These are phyloP conservation scores for Macroglossus sobrinus DNA, from an alignment of 2,113 vertebrate genomes.

Conservation along the genomic window DNA sequence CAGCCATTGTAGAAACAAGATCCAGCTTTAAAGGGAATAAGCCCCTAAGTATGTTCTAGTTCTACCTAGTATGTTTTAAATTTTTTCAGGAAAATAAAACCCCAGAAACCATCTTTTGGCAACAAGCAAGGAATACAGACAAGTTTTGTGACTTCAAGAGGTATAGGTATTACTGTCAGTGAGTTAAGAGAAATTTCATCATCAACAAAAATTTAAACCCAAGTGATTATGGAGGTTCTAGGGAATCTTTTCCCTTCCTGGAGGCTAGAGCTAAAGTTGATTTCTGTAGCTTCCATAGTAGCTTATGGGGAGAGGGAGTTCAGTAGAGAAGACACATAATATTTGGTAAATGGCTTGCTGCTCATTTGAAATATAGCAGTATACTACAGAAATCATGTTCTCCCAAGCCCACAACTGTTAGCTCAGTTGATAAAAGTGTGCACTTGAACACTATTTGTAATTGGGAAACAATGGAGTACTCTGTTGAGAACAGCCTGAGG, in stretches of 20 bases:
- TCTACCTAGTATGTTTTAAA: slow-evolving; percentile 14
- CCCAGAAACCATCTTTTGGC: not conserved
- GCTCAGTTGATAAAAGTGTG: not conserved
- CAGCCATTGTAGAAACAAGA: slow-evolving; percentile 7
- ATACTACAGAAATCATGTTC: not conserved
- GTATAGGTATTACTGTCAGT: not conserved
- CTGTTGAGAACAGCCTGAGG: not conserved
- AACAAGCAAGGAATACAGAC: not conserved
- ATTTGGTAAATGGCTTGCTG: not conserved
- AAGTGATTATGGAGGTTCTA: not conserved
- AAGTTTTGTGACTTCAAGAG: not conserved
- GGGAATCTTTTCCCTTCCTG: not conserved
- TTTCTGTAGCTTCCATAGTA: not conserved
- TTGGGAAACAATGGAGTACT: not conserved
- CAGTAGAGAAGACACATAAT: not conserved
- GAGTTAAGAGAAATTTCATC: not conserved
- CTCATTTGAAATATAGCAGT: not conserved
- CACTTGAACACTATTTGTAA: not conserved
- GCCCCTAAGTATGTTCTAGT: not conserved
- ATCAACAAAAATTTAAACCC: not conserved
- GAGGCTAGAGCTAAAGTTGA: not conserved
- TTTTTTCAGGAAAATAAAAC: slow-evolving; percentile 3
- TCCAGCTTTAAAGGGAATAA: not conserved
- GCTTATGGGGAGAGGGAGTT: not conserved
- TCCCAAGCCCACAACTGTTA: not conserved